Base-by-base conservation (phyloP, 2,888 invertebrate species). In the Tetragonula carbonaria region DNA sequence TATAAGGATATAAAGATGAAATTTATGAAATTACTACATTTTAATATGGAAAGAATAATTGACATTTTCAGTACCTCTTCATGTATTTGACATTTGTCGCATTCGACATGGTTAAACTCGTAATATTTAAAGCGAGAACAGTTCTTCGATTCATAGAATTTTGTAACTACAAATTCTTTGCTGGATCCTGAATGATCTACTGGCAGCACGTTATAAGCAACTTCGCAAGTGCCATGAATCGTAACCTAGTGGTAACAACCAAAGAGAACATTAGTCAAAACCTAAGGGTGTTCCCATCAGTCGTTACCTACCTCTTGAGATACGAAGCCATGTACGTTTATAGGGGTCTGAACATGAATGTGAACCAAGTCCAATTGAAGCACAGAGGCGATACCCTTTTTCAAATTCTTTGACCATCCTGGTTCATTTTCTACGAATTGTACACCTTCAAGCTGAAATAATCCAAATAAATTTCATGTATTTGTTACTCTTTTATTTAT, bases 231-330 rank as follows among this genome's bases (percentile, higher is more conserved):
- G 2, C 95, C 95, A 66, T 94, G 93, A 73, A 95, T 92, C 71
- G 93, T 94, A 68, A 93, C 91, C 94, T 94, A 93, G 94, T 94
- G 94, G 94, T 94, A 94, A 94, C 94, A 94, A 94, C 94, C 94
- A 94, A 94, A 94, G 94, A 94, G 94, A 94, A 94, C 94, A 93
- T 93, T 93, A 92, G 82, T 89, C 84, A 85, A 85, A 84, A 90
- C 84, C 88, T 90, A 50, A 74, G 82, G 85, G 81, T 90, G 94
- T 93, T 93, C 94, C 92, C 94, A 91, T 93, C 92, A 92, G 94
- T 93, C 91, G 94, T 94, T 94, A 94, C 94, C 94, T 92, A 94
- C 94, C 93, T 95, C 94, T 23, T 89, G 84, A 6, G 90, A 87
- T 8, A 90, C 65, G 87, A 94, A 95, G 65, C 91, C 91, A 23